These are phyloP conservation scores for Passer montanus DNA, from an alignment of 2,113 vertebrate genomes.

Conservation along the genomic window DNA sequence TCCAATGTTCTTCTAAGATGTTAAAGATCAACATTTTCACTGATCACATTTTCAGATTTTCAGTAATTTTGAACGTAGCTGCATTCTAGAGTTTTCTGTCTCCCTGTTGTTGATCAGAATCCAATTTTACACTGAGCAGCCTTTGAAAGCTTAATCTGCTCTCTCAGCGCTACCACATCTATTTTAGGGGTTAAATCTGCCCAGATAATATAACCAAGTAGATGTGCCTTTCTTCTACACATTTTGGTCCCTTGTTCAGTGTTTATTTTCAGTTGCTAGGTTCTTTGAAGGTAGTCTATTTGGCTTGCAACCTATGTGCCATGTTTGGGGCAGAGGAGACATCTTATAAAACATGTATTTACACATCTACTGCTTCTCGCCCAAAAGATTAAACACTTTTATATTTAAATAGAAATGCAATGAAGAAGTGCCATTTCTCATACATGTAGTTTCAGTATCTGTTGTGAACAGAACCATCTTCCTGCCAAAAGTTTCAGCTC, in stretches of 20 bases:
- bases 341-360: background rate
- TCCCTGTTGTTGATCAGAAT: background rate
- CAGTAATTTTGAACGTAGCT: background rate
- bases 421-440: background rate
- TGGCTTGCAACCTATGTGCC: background rate
- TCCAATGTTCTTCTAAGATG: background rate
- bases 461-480: background rate
- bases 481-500: background rate
- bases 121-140: background rate
- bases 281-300: background rate
- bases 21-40: background rate
- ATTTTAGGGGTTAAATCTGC: background rate
- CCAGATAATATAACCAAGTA: background rate
- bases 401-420: background rate
- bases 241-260: background rate
- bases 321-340: background rate
- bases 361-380: background rate
- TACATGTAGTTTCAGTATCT: background rate
- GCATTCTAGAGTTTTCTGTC: background rate
- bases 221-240: background rate
- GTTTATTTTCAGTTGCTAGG: background rate
- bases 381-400: background rate
- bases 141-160: background rate
- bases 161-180: background rate
- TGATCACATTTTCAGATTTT: background rate